phyloP scores from a whole-genome alignment of 2,797 vertebrate genomes.

The Choloepus didactylus region DNA sequence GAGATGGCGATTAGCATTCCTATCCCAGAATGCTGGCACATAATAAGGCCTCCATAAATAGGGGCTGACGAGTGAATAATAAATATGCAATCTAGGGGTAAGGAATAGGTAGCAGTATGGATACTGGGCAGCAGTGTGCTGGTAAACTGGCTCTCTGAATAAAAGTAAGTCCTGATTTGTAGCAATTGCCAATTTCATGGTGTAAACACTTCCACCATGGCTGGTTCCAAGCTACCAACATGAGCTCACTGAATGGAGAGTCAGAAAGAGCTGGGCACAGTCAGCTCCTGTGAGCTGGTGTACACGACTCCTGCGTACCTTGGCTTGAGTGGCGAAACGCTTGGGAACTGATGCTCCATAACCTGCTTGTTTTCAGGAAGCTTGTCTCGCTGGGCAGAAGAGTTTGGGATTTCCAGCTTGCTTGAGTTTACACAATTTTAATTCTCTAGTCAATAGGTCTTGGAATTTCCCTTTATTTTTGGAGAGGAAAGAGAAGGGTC shows the following conservation, averaged over 20 bases:
- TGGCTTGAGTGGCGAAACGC: background rate
- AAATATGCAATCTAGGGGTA: background rate
- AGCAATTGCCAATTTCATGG: background rate
- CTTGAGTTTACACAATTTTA: background rate
- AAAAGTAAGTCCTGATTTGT: background rate
- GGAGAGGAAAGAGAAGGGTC: background rate
- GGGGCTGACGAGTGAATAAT: background rate
- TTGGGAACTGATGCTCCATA: background rate
- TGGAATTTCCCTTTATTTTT: background rate
- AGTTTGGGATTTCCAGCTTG: background rate
- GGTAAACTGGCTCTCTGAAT: background rate
- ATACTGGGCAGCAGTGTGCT: background rate
- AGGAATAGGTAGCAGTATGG: background rate
- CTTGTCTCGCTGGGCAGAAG: background rate
- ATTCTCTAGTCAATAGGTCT: background rate
- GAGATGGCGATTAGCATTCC: background rate
- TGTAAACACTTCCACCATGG: background rate
- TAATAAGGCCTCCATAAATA: slow-evolving; percentile 13
- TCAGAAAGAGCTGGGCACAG: background rate
- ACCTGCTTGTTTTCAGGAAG: slow-evolving; percentile 35
- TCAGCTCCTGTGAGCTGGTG: fast-evolving
- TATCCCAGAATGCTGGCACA: background rate
- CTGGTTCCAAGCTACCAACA: fast-evolving
- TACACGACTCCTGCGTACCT: background rate
- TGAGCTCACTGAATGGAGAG: background rate